A percentile compares a stretch with the other conserved stretches of the same genome.
Conservation (phyloP, 2,888 invertebrate genomes). For the Bombylius discolor region DNA sequence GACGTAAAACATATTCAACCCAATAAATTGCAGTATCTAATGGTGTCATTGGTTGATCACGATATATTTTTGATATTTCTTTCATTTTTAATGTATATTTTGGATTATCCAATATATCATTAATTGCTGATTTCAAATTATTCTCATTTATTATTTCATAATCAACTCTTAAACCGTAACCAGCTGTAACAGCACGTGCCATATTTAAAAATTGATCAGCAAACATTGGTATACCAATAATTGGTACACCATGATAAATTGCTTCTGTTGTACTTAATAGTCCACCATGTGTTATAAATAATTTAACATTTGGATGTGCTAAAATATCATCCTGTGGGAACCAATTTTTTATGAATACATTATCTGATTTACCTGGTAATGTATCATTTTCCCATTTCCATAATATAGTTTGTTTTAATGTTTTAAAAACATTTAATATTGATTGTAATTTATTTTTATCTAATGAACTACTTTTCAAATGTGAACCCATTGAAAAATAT, state of each 20-base stretch:
- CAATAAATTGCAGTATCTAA: conserved; percentile 30
- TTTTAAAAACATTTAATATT: not conserved
- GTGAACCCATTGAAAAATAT: conserved; percentile 39
- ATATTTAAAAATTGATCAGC: conserved; percentile 38
- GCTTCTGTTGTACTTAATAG: conserved; percentile 39
- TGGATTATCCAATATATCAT: conserved; percentile 16
- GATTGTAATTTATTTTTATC: not conserved
- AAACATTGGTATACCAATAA: conserved; percentile 34
- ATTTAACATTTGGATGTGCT: conserved; percentile 37
- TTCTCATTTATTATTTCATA: conserved; percentile 27
- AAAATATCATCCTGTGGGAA: conserved; percentile 33
- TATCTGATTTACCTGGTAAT: conserved; percentile 18
- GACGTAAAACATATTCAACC: conserved; percentile 28
- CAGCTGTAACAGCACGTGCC: conserved; percentile 31
- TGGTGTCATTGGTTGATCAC: conserved; percentile 27
- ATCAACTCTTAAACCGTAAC: conserved; percentile 32
- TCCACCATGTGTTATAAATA: conserved; percentile 43
- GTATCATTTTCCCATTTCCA: conserved; percentile 36
- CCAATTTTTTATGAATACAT: conserved; percentile 30
- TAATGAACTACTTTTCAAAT: conserved; percentile 24
- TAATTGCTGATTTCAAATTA: conserved; percentile 20
- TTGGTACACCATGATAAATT: conserved; percentile 33
- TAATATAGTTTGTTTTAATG: conserved; percentile 32
- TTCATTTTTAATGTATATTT: conserved; percentile 17
- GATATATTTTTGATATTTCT: conserved; percentile 21